Evolutionary conservation across 2,888 invertebrate genomes (phyloP).

Genomic region (Rhamnusium bicolor): DNA sequence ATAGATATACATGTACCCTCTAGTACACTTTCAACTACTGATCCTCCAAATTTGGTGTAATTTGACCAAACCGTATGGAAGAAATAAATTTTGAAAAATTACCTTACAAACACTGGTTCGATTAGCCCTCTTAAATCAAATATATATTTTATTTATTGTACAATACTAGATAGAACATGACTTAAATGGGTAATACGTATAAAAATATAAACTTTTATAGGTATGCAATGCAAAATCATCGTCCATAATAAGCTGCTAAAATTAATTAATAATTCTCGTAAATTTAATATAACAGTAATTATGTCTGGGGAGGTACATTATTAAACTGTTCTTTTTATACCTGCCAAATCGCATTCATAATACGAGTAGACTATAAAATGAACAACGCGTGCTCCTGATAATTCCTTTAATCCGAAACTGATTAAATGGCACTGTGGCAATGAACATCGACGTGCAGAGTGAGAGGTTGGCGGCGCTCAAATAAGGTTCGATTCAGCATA

Average conservation of each 20-base stretch:
- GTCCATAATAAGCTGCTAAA: neutral
- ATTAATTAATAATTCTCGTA: neutral
- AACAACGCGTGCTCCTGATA: conserved; percentile 38
- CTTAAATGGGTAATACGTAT: neutral
- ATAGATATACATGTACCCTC: no score
- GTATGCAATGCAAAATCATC: neutral
- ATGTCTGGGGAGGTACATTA: neutral
- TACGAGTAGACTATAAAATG: conserved; percentile 38
- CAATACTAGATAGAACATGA: no score
- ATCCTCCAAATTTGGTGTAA: no score
- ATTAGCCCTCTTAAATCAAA: no score
- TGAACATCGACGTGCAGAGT: neutral
- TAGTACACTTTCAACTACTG: no score
- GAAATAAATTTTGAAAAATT: no score
- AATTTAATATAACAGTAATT: conserved; percentile 19
- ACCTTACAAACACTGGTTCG: no score
- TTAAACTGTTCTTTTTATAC: conserved; percentile 28
- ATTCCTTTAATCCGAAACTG: conserved; percentile 48
- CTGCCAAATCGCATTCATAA: conserved; percentile 22
- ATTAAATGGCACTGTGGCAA: conserved; percentile 39
- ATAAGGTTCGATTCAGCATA: no score
- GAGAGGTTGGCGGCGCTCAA: no score
- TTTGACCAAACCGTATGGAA: no score
- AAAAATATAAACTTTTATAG: neutral
- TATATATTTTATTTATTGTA: no score